These are phyloP conservation scores for Hypocryptadius cinnamomeus DNA, from an alignment of 2,113 vertebrate species.

Conservation along the genomic window DNA sequence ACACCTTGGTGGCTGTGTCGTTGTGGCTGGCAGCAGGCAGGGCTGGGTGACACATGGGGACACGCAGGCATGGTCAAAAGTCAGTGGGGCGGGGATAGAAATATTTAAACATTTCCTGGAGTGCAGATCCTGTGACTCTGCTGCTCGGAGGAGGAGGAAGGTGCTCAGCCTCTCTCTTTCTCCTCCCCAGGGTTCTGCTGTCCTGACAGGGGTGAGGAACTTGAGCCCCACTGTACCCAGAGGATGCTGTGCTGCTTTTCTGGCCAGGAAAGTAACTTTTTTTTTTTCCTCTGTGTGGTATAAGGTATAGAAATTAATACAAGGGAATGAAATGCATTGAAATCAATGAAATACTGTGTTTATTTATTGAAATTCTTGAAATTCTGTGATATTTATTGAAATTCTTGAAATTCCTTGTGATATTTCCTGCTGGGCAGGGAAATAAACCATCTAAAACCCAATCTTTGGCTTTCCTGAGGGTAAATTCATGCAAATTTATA, in stretches of 20 bases:
- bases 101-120: accelerated
- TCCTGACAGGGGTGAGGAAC: accelerated
- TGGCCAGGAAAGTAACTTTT: background rate
- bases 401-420: background rate
- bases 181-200: background rate
- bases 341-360: background rate
- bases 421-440: background rate
- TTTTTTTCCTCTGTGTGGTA: accelerated
- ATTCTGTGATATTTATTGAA: background rate
- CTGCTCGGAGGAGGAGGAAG: accelerated
- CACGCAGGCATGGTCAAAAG: accelerated
- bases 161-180: background rate
- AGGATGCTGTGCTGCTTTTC: background rate
- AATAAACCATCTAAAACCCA: background rate
- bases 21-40: background rate
- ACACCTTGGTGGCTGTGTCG: accelerated
- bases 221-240: background rate
- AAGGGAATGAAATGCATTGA: background rate
- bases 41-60: accelerated
- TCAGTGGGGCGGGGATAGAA: background rate
- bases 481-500: background rate
- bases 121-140: accelerated
- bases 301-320: background rate
- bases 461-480: background rate
- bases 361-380: background rate